Conservation (phyloP, 1,140 invertebrate species). For the Leguminivora glycinivorella region DNA sequence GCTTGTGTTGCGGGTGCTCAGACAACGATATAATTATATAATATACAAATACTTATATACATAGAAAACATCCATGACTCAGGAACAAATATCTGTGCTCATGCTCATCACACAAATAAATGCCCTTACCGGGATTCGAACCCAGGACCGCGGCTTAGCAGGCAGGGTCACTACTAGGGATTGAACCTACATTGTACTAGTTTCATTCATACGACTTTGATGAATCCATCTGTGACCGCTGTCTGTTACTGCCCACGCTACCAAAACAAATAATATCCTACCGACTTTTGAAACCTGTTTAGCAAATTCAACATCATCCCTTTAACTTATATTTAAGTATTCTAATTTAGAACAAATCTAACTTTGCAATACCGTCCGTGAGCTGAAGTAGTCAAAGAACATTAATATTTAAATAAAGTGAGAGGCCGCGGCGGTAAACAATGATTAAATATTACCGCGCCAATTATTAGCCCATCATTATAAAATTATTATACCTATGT, state of each 20-base stretch:
- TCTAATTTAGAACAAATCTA: conserved; percentile 8
- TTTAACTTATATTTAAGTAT: conserved; percentile 15
- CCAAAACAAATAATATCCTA: conserved; percentile 2
- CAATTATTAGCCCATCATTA: conserved; percentile 6
- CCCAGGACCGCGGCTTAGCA: too few species aligned
- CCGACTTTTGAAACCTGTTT: neutral
- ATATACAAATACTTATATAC: too few species aligned
- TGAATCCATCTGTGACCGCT: neutral
- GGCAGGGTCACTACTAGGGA: too few species aligned
- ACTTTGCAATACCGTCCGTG: conserved; percentile 16
- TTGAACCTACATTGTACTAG: neutral
- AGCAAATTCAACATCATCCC: neutral
- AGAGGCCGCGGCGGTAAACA: conserved; percentile 4
- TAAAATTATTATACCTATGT: too few species aligned
- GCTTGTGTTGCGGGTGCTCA: too few species aligned
- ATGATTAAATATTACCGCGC: neutral
- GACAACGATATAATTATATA: too few species aligned
- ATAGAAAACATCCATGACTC: too few species aligned
- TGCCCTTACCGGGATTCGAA: too few species aligned
- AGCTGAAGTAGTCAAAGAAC: neutral
- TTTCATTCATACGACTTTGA: neutral
- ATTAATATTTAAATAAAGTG: conserved; percentile 15
- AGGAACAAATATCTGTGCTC: too few species aligned
- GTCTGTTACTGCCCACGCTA: neutral
- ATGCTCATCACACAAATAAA: too few species aligned